A percentile compares a stretch with the other conserved stretches of the same genome.
These are phyloP conservation scores for Pseudococcus jackbeardsleyi DNA, from an alignment of 2,888 invertebrate genomes.

Conservation along the genomic window DNA sequence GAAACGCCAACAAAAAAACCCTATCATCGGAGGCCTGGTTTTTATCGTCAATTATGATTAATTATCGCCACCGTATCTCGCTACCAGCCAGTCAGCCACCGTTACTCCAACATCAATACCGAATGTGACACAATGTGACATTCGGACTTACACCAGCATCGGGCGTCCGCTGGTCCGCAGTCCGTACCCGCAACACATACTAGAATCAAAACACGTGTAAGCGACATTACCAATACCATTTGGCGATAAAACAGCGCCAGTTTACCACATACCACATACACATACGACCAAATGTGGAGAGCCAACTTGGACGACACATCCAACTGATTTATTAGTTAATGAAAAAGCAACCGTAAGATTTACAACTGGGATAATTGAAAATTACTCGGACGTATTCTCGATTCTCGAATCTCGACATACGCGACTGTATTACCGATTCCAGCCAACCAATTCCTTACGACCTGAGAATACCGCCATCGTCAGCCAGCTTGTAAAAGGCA, in stretches of 20 bases:
- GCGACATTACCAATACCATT: conserved; percentile 30
- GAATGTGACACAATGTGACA: not conserved
- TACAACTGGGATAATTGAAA: conserved; percentile 48
- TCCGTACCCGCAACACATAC: not conserved
- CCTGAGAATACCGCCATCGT: not conserved
- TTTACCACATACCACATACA: not conserved
- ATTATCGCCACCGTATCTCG: not conserved
- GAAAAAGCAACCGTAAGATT: conserved; percentile 37
- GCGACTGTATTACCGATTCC: not conserved
- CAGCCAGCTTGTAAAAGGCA: not conserved
- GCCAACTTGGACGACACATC: conserved; percentile 29
- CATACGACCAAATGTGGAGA: not conserved
- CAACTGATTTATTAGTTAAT: conserved; percentile 53
- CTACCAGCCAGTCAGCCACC: no score
- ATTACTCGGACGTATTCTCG: conserved; percentile 28
- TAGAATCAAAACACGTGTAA: conserved; percentile 33
- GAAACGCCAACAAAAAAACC: not conserved
- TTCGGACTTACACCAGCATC: conserved; percentile 14
- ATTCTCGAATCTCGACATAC: not conserved
- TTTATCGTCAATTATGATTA: not conserved
- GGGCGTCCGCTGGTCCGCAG: not conserved
- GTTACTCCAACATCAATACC: not conserved
- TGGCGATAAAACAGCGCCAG: not conserved
- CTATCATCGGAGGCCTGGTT: not conserved
- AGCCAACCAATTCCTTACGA: conserved; percentile 1